Evolutionary conservation across 2,888 invertebrate genomes (phyloP).

Genomic region (Dasypolia templi): DNA sequence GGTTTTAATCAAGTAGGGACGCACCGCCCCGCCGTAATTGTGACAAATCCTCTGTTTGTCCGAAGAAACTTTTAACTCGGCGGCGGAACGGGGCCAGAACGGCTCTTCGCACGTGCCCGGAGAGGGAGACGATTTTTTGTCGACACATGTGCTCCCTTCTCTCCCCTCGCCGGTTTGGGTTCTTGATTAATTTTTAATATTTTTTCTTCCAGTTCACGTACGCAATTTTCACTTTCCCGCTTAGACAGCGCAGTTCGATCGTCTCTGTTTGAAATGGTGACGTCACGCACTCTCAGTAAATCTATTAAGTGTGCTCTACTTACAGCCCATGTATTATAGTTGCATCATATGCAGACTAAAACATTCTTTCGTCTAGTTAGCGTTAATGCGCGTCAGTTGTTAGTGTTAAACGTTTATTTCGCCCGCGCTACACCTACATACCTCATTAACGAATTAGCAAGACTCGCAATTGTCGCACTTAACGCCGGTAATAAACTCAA

Average conservation of each 20-base stretch:
- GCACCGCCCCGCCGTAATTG: constrained; percentile 89
- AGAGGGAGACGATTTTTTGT: constrained; percentile 88
- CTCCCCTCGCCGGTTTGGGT: constrained; percentile 69
- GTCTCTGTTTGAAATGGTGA: constrained; percentile 65
- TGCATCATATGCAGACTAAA: constrained; percentile 72
- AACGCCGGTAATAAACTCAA: constrained; percentile 84
- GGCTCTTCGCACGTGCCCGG: constrained; percentile 88
- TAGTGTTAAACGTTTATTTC: constrained; percentile 84
- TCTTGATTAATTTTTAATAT: constrained; percentile 91
- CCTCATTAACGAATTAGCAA: constrained; percentile 89
- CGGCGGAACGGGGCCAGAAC: constrained; percentile 85
- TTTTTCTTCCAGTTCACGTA: constrained; percentile 90
- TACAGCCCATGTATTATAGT: constrained; percentile 61
- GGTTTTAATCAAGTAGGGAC: constrained; percentile 91
- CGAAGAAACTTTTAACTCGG: constrained; percentile 90
- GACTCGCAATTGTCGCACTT: constrained; percentile 86
- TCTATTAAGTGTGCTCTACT: constrained; percentile 74
- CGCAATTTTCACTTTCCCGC: constrained; percentile 90
- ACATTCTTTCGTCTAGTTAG: constrained; percentile 79
- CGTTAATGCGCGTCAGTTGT: constrained; percentile 83
- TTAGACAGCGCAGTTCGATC: constrained; percentile 76
- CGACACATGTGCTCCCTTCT: constrained; percentile 88
- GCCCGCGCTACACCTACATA: constrained; percentile 90
- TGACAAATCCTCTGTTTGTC: constrained; percentile 91
- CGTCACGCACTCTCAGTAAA: constrained; percentile 74